phyloP scores from a whole-genome alignment of 2,113 vertebrate genomes.

The Gambusia affinis region DNA sequence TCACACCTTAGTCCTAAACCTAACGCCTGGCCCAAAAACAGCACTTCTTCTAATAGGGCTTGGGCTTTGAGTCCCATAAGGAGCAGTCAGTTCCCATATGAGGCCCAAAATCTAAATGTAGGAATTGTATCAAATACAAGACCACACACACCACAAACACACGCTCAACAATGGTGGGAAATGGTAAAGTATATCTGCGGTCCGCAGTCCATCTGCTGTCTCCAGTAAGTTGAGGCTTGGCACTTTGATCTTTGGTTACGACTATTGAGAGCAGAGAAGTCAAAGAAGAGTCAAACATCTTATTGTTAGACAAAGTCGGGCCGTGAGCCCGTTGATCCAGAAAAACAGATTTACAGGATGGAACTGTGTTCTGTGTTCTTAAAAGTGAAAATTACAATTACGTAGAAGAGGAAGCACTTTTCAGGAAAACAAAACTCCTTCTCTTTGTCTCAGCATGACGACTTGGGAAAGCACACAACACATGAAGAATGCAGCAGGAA shows the following conservation, averaged over 20 bases:
- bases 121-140: too few species aligned
- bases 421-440: neutral
- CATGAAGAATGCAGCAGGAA: neutral
- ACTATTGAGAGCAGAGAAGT: slow-evolving; percentile 40
- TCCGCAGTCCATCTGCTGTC: slow-evolving; percentile 32
- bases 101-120: too few species aligned
- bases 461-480: slow-evolving; percentile 5
- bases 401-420: neutral
- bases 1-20: too few species aligned
- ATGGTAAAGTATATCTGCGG: slow-evolving; percentile 23
- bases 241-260: slow-evolving; percentile 1
- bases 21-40: too few species aligned
- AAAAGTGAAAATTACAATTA: neutral
- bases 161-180: neutral
- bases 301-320: neutral
- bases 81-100: too few species aligned
- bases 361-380: neutral
- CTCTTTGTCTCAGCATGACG: slow-evolving; percentile 3
- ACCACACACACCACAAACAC: neutral
- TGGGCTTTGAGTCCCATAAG: too few species aligned
- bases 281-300: slow-evolving; percentile 36
- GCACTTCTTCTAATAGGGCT: too few species aligned
- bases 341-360: slow-evolving; percentile 1
- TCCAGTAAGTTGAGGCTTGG: slow-evolving; percentile 26
- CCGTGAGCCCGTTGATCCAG: slow-evolving; percentile 5